These are phyloP conservation scores for Hypsopygia costalis DNA, from an alignment of 2,888 invertebrate species.

Conservation along the genomic window DNA sequence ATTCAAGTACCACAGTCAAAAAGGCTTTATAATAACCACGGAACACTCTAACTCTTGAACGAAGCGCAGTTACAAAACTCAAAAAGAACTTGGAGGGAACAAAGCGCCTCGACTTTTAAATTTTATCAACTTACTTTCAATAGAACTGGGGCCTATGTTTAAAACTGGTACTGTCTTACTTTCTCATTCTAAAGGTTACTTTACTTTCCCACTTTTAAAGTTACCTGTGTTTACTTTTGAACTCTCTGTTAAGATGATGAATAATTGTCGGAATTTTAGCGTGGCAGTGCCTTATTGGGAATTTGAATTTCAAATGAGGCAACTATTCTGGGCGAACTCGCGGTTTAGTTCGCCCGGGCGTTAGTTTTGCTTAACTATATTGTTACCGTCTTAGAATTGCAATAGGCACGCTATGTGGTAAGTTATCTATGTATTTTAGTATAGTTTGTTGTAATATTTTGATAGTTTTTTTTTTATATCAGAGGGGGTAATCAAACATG, in stretches of 20 bases:
- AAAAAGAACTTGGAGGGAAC: no score
- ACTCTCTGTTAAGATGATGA: constrained; percentile 33
- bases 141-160: not conserved
- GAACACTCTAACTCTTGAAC: no score
- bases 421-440: no score
- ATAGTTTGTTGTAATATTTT: no score
- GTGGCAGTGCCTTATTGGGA: constrained; percentile 14
- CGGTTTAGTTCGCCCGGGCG: not conserved
- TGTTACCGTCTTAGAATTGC: not conserved
- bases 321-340: not conserved
- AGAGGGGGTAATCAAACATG: no score
- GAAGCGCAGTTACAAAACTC: no score
- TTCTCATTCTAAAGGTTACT: not conserved
- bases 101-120: no score
- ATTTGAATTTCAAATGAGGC: constrained; percentile 21
- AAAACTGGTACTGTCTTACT: not conserved
- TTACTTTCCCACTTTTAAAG: constrained; percentile 1
- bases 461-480: no score
- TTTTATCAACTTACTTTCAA: not conserved
- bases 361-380: not conserved
- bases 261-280: constrained; percentile 20
- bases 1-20: no score
- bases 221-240: constrained; percentile 21
- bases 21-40: no score
- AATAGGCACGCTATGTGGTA: no score